Conservation (phyloP, 2,797 vertebrate species). For the Peromyscus melanophrys region DNA sequence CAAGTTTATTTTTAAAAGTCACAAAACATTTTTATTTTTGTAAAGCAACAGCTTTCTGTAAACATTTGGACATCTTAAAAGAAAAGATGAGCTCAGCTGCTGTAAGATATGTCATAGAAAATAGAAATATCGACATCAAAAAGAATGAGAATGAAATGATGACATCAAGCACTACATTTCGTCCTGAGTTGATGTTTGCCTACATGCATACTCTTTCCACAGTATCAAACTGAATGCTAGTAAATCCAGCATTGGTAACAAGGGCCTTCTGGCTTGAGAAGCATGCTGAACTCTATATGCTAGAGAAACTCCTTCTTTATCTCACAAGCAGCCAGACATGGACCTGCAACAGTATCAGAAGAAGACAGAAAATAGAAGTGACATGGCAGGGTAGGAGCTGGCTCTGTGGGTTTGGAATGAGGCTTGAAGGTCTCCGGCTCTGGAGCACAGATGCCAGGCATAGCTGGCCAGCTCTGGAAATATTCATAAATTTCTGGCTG, state of each 20-base stretch:
- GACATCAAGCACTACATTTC: neutral
- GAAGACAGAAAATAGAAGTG: conserved; percentile 51
- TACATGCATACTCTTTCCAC: conserved; percentile 54
- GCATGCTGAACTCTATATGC: neutral
- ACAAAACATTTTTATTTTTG: neutral
- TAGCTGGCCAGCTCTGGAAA: conserved; percentile 72
- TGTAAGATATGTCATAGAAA: conserved; percentile 51
- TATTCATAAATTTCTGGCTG: conserved; percentile 79
- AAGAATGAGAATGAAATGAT: neutral
- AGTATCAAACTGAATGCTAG: conserved; percentile 48
- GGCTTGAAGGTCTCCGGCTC: conserved; percentile 40
- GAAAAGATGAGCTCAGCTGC: neutral
- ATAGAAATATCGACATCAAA: conserved; percentile 38
- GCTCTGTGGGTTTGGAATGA: conserved; percentile 14
- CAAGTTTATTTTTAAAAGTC: neutral
- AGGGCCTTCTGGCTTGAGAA: conserved; percentile 74
- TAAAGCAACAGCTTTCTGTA: neutral
- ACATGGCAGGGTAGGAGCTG: neutral
- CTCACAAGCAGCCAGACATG: neutral
- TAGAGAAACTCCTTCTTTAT: conserved; percentile 57
- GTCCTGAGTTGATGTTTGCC: conserved; percentile 14
- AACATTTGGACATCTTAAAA: neutral
- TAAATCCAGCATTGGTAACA: conserved; percentile 68
- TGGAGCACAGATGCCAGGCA: conserved; percentile 73
- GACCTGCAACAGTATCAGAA: conserved; percentile 12